phyloP scores from a whole-genome alignment of 2,113 vertebrate species.

The Corythoichthys intestinalis region DNA sequence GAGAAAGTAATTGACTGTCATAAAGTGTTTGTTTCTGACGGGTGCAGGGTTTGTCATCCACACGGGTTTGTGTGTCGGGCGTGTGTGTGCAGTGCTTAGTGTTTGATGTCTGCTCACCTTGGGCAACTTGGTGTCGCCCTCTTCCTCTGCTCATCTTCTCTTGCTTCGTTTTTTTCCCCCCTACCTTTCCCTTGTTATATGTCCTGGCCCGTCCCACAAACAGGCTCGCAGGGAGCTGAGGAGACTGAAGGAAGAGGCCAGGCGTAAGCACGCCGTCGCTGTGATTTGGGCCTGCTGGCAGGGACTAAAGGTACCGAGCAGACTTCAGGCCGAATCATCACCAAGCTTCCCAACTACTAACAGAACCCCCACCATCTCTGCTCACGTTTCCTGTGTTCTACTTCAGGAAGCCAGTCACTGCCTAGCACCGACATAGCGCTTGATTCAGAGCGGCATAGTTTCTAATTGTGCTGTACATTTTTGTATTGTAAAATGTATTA shows the following conservation, averaged over 20 bases:
- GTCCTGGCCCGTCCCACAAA: slow-evolving; percentile 36
- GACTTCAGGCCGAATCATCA: slow-evolving; percentile 37
- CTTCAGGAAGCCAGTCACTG: slow-evolving; percentile 26
- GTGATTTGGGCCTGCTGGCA: slow-evolving; percentile 99
- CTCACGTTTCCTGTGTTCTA: slow-evolving; percentile 10
- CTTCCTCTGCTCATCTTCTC: slow-evolving; percentile 45
- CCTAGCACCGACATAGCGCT: neutral
- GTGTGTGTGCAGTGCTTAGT: neutral
- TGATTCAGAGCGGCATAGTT: neutral
- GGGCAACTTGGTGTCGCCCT: slow-evolving; percentile 27
- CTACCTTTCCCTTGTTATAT: slow-evolving; percentile 28
- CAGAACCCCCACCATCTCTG: slow-evolving; percentile 22
- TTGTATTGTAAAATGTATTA: neutral
- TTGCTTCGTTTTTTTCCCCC: slow-evolving; percentile 48
- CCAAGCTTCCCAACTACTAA: slow-evolving; percentile 26
- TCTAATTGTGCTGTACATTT: neutral
- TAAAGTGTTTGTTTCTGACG: slow-evolving; percentile 9
- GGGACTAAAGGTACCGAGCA: slow-evolving; percentile 90
- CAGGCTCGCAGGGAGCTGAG: slow-evolving; percentile 98
- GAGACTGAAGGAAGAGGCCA: slow-evolving; percentile 96
- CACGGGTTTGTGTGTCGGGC: slow-evolving; percentile 17
- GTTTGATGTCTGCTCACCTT: slow-evolving; percentile 32
- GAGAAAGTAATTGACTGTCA: slow-evolving; percentile 22
- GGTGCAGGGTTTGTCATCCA: slow-evolving; percentile 23
- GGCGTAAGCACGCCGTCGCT: slow-evolving; percentile 96